These are phyloP conservation scores for Artemia franciscana DNA, from an alignment of 1,140 invertebrate species.

Conservation along the genomic window DNA sequence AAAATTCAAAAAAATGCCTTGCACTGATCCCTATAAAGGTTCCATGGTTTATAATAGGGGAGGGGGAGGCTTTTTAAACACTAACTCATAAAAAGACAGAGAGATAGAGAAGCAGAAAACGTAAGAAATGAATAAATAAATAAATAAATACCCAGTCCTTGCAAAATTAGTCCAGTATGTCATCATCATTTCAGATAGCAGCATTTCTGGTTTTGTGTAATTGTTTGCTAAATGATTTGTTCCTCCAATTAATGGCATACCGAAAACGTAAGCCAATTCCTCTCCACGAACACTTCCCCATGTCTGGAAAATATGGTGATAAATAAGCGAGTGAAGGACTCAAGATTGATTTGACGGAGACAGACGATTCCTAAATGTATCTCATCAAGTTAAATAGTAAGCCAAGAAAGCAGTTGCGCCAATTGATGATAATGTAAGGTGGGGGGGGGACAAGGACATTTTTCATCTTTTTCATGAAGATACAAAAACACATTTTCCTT, in stretches of 20 bases:
- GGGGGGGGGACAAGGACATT: too few relatives aligned
- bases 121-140: too few relatives aligned
- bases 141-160: conserved; percentile 37
- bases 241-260: conserved; percentile 49
- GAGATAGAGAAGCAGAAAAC: too few relatives aligned
- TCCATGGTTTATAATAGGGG: too few relatives aligned
- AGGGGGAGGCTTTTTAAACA: too few relatives aligned
- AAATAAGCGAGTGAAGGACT: conserved; percentile 17
- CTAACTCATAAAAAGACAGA: too few relatives aligned
- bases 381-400: too few relatives aligned
- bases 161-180: conserved; percentile 70
- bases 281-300: conserved; percentile 64
- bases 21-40: too few relatives aligned
- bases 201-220: conserved; percentile 45
- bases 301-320: conserved; percentile 25
- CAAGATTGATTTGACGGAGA: background rate
- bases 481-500: too few relatives aligned
- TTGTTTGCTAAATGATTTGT: conserved; percentile 43
- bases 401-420: background rate
- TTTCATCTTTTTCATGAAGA: too few relatives aligned
- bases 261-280: conserved; percentile 73
- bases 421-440: background rate
- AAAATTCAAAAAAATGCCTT: too few relatives aligned
- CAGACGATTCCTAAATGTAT: too few relatives aligned
- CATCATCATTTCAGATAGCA: conserved; percentile 59